These are phyloP conservation scores for Meleagris gallopavo DNA, from an alignment of 2,113 vertebrate species.

Conservation along the genomic window DNA sequence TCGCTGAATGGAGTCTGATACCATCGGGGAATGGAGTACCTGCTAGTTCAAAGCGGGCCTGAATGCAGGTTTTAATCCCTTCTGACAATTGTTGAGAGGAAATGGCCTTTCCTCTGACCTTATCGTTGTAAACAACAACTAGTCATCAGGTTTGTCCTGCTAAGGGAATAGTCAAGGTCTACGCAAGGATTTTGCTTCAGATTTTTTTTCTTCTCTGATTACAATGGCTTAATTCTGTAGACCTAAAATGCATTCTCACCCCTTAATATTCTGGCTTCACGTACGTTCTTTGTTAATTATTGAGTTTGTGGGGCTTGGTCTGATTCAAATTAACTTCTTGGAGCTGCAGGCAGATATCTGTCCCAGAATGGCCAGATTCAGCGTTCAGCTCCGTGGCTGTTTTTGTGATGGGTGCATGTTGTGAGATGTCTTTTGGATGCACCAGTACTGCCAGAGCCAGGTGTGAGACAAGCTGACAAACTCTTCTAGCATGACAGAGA, in stretches of 20 bases:
- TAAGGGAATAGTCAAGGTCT: conserved; percentile 66
- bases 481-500: background rate
- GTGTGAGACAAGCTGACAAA: conserved; percentile 37
- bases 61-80: conserved; percentile 73
- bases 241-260: conserved; percentile 48
- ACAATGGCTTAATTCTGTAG: conserved; percentile 57
- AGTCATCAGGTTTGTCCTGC: conserved; percentile 62
- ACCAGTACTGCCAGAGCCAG: background rate
- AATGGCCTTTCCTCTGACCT: conserved; percentile 76
- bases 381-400: background rate
- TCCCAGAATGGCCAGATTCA: background rate
- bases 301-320: background rate
- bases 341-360: background rate
- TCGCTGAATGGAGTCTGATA: conserved; percentile 56
- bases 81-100: conserved; percentile 73
- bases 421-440: conserved; percentile 19
- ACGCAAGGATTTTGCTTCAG: conserved; percentile 46
- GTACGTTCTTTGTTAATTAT: conserved; percentile 64
- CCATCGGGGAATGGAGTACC: conserved; percentile 68
- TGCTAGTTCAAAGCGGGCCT: conserved; percentile 71
- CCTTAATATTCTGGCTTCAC: conserved; percentile 43
- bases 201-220: conserved; percentile 10
- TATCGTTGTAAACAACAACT: conserved; percentile 72
- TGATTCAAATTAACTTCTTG: conserved; percentile 36
- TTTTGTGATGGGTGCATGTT: background rate